A percentile compares a stretch with the other conserved stretches of the same genome.
These are phyloP conservation scores for Buathra laborator DNA, from an alignment of 2,888 invertebrate species.

Conservation along the genomic window DNA sequence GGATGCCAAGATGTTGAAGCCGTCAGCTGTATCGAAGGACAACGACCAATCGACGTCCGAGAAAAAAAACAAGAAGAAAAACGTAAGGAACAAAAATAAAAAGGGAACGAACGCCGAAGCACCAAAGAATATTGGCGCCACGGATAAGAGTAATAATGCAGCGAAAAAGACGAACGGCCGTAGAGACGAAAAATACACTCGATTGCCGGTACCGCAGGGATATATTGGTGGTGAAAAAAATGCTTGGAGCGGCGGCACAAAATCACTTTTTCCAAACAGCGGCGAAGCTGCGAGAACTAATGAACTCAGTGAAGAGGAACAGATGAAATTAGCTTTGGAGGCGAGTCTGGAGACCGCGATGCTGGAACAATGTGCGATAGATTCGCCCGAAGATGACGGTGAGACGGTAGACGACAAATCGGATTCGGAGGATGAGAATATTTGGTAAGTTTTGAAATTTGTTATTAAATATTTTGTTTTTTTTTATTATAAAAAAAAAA, in stretches of 20 bases:
- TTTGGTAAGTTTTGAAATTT: constrained; percentile 35
- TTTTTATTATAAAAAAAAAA: too few relatives aligned
- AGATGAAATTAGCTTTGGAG: constrained; percentile 57
- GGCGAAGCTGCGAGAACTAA: constrained; percentile 45
- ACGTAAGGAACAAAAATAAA: not conserved
- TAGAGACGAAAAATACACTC: not conserved
- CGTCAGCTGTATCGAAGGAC: too few relatives aligned
- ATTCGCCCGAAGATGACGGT: not conserved
- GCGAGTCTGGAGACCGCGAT: constrained; percentile 67
- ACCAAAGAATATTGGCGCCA: not conserved
- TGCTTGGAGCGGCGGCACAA: constrained; percentile 58
- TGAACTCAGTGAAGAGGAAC: constrained; percentile 65
- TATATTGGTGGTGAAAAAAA: not conserved
- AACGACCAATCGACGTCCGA: not conserved
- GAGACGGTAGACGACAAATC: constrained; percentile 17
- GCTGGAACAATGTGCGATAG: constrained; percentile 21
- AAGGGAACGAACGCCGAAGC: not conserved
- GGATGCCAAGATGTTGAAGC: too few relatives aligned
- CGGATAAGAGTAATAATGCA: not conserved
- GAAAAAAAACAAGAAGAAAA: not conserved
- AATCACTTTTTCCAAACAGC: constrained; percentile 62
- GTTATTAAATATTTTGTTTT: too few relatives aligned
- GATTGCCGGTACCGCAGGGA: not conserved
- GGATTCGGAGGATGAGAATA: constrained; percentile 3
- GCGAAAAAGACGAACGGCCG: not conserved